Conservation (phyloP, 2,888 invertebrate species). For the Peribatodes rhomboidaria region DNA sequence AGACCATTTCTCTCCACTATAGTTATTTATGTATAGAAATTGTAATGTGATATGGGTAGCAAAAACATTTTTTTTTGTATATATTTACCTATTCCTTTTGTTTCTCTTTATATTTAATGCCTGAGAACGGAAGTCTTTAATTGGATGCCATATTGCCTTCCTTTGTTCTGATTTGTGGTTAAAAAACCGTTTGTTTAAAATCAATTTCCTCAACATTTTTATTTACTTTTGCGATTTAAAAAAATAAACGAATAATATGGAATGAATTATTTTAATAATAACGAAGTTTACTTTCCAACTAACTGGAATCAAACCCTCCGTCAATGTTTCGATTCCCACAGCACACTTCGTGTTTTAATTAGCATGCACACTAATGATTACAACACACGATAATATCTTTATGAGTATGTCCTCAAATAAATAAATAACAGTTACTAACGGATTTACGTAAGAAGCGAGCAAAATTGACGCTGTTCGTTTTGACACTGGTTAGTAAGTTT, state of each 20-base stretch:
- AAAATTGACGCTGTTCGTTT: conserved; percentile 11
- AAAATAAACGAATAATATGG: conserved; percentile 9
- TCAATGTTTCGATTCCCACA: conserved; percentile 57
- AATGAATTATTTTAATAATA: neutral
- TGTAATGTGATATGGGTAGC: conserved; percentile 45
- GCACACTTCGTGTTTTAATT: conserved; percentile 58
- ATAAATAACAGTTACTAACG: conserved; percentile 25
- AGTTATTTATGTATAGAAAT: too few species aligned
- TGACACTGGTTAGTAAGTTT: conserved; percentile 35
- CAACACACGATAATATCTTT: conserved; percentile 9
- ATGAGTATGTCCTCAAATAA: conserved; percentile 18
- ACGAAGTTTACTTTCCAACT: conserved; percentile 13
- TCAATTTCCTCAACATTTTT: conserved; percentile 4
- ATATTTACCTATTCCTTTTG: conserved; percentile 58
- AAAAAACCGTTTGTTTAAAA: conserved; percentile 10
- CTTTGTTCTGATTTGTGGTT: conserved; percentile 22
- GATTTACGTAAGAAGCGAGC: conserved; percentile 3
- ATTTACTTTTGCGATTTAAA: conserved; percentile 3
- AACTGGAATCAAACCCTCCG: conserved; percentile 21
- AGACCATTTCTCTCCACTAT: too few species aligned
- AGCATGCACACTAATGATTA: conserved; percentile 22
- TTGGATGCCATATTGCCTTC: conserved; percentile 52
- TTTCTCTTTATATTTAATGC: conserved; percentile 60
- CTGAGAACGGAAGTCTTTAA: conserved; percentile 64
- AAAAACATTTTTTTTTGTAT: conserved; percentile 56